Evolutionary conservation across 2,113 vertebrate species (phyloP), one percentile per base, ranked within the genome.

Genomic region (Morphnarchus princeps): DNA sequence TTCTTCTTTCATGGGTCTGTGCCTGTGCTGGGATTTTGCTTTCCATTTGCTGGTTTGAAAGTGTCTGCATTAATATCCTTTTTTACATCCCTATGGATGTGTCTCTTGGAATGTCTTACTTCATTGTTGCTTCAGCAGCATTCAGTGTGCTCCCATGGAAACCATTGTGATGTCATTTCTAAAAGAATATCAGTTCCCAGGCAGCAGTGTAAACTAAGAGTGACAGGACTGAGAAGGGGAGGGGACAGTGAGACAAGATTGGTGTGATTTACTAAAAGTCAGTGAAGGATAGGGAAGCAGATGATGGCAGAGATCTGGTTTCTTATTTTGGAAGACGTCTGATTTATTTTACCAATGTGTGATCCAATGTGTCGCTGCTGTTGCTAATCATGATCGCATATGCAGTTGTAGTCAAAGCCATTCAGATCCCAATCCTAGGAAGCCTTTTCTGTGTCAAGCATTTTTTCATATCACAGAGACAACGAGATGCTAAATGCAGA

Each of bases 141-240:
- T 80, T 87, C 25, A 6, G 40, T 5, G 17, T 17, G 88, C 93
- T 96, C 84, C 93, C 89, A 61, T 72, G 84, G 96, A 93, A 96
- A 96, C 95, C 66, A 34, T 52, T 71, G 77, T 13, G 63, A 43
- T 86, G 76, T 57, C 84, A 47, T 62, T 74, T 71, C 82, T 77
- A 32, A 72, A 82, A 76, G 73, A 63, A 67, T 20, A 62, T 67
- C 36, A 1, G 5, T n/a, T 89, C 93, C 65, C 25, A 20, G 76
- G 66, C 89, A 76, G 69, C 34, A n/a, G 63, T 40, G 52, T 59
- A 59, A 76, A 57, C 34, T 67, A 8, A 4, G 59, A 71, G 70
- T 47, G 63, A 58, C 31, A 70, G 77, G 72, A 5, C n/a, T 22
- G 36, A 47, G 61, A 28, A 72, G 49, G 36, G 38, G 55, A 87